Percentiles rank a stretch among this genome's conserved stretches.
phyloP scores from a whole-genome alignment of 2,888 invertebrate genomes.

The Calliscelio sp. region DNA sequence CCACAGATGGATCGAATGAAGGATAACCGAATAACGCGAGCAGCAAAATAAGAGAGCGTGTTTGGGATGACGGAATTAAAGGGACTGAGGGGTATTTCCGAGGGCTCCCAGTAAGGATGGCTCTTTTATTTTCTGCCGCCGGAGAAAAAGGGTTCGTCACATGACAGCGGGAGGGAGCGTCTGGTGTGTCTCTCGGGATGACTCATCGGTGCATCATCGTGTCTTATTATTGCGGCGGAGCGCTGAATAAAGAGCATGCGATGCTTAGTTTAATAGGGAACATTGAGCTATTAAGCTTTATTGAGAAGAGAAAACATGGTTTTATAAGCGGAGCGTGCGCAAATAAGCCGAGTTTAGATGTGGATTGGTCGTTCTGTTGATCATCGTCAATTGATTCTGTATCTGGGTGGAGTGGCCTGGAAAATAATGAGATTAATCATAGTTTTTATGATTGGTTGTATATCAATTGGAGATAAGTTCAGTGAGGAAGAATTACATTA shows the following conservation, averaged over 20 bases:
- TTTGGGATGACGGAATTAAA: slow-evolving; percentile 42
- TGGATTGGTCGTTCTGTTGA: no score
- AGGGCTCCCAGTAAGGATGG: no score
- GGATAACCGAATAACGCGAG: slow-evolving; percentile 63
- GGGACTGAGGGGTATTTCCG: slow-evolving; percentile 8
- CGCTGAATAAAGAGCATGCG: slow-evolving; percentile 38
- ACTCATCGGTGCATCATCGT: slow-evolving; percentile 57
- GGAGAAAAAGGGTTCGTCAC: slow-evolving; percentile 32
- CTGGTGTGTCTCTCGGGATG: slow-evolving; percentile 19
- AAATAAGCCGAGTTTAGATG: no score
- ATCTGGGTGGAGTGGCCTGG: no score
- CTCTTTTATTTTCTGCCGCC: no score
- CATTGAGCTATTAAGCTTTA: slow-evolving; percentile 46
- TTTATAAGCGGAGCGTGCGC: neutral
- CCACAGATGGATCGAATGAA: slow-evolving; percentile 73
- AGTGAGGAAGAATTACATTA: no score
- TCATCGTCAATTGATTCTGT: no score
- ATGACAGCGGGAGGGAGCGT: slow-evolving; percentile 7
- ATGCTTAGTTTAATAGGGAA: slow-evolving; percentile 43
- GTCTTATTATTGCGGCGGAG: slow-evolving; percentile 34
- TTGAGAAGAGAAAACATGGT: slow-evolving; percentile 6
- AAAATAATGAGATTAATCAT: no score
- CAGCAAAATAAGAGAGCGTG: slow-evolving; percentile 49
- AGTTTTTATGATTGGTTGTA: no score
- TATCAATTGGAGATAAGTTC: no score